These are phyloP conservation scores for Steatocranus sp. DNA, from an alignment of 2,797 vertebrate species.

Conservation along the genomic window DNA sequence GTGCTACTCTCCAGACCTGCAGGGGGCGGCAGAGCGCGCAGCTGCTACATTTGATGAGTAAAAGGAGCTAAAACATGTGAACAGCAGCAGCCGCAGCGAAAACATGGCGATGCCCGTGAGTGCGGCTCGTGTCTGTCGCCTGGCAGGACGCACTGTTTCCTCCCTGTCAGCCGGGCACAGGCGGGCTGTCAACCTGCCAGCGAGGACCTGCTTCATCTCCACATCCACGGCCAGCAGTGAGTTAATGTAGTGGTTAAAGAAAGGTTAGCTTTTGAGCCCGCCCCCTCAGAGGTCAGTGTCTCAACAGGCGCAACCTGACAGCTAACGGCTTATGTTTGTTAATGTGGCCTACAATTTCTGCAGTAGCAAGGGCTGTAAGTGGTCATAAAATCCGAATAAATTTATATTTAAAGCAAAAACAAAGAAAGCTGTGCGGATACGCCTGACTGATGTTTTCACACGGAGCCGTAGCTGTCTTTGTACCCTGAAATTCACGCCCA, in stretches of 20 bases:
- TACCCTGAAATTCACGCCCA: background rate
- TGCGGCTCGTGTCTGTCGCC: slow-evolving; percentile 27
- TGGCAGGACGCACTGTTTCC: slow-evolving; percentile 30
- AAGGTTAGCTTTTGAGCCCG: background rate
- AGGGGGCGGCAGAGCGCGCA: slow-evolving; percentile 26
- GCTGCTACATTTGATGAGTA: fast-evolving
- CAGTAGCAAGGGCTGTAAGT: background rate
- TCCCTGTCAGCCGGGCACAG: background rate
- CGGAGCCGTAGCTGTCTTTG: background rate
- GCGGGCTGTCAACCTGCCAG: background rate
- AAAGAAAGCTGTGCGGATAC: background rate
- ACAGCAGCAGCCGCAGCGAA: background rate
- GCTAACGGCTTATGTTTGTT: background rate
- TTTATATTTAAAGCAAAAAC: background rate
- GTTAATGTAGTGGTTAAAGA: slow-evolving; percentile 2
- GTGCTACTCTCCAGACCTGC: slow-evolving; percentile 28
- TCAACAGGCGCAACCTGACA: background rate
- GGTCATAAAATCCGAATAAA: too few relatives aligned
- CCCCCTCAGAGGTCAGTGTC: slow-evolving; percentile 34
- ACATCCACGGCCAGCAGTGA: slow-evolving; percentile 60
- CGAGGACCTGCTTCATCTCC: slow-evolving; percentile 37
- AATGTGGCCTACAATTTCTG: background rate
- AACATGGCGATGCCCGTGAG: slow-evolving; percentile 68
- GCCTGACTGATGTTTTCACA: background rate
- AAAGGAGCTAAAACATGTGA: slow-evolving; percentile 14